Conservation (phyloP, 2,888 invertebrate genomes). For the Mythimna albipuncta region DNA sequence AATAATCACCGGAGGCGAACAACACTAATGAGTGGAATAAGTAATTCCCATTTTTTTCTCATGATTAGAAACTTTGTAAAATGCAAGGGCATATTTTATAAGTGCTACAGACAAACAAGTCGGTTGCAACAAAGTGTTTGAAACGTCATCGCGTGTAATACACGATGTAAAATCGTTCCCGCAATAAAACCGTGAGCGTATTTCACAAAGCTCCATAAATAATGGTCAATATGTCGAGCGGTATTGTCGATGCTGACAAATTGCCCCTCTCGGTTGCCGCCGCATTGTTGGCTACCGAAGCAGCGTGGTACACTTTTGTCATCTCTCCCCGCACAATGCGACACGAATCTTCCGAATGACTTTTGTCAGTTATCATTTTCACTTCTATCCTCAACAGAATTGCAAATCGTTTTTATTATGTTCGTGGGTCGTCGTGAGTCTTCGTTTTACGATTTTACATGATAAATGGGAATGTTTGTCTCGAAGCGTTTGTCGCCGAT, state of each 20-base stretch:
- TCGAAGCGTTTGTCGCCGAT: constrained; percentile 77
- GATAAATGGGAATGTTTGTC: constrained; percentile 84
- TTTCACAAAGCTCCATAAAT: constrained; percentile 89
- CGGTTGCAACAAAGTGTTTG: constrained; percentile 81
- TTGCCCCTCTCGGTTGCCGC: constrained; percentile 86
- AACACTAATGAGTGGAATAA: constrained; percentile 45
- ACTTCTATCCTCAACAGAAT: constrained; percentile 81
- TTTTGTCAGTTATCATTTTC: constrained; percentile 89
- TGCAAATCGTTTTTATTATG: constrained; percentile 85
- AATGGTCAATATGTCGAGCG: constrained; percentile 89
- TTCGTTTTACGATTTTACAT: constrained; percentile 79
- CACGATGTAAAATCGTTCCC: constrained; percentile 87
- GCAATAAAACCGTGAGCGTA: constrained; percentile 86
- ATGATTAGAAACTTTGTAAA: constrained; percentile 44
- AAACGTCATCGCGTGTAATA: constrained; percentile 85
- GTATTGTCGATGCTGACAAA: constrained; percentile 90
- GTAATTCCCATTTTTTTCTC: constrained; percentile 47
- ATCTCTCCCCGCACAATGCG: constrained; percentile 79
- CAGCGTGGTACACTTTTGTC: constrained; percentile 81
- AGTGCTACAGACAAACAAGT: constrained; percentile 52
- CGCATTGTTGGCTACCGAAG: constrained; percentile 85
- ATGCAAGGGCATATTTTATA: constrained; percentile 45
- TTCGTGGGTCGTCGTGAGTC: constrained; percentile 79
- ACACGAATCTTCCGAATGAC: constrained; percentile 79
- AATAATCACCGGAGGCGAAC: constrained; percentile 46